These are phyloP conservation scores for Stenodera caucasica DNA, from an alignment of 2,888 invertebrate species.

Conservation along the genomic window DNA sequence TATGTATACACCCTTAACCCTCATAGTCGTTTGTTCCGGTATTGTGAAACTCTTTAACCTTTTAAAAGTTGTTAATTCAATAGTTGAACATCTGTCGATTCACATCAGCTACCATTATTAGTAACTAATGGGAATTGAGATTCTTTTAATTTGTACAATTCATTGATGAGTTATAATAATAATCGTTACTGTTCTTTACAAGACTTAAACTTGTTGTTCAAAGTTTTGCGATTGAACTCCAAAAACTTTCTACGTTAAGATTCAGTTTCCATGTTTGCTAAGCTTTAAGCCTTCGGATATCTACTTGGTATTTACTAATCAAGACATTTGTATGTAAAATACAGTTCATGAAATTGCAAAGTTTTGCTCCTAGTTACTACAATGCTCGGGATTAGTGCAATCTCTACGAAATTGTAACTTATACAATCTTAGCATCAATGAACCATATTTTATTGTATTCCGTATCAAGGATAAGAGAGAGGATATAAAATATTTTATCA, in stretches of 20 bases:
- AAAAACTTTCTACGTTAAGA: conserved; percentile 8
- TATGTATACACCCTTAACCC: not conserved
- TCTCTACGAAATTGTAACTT: conserved; percentile 18
- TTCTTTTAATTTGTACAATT: too few relatives aligned
- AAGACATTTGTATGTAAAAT: conserved; percentile 41
- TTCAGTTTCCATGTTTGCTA: conserved; percentile 25
- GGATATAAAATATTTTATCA: not conserved
- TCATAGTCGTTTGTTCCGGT: not conserved
- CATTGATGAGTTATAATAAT: too few relatives aligned
- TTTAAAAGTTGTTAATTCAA: not conserved
- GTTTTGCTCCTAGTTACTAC: conserved; percentile 26
- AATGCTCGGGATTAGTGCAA: conserved; percentile 27
- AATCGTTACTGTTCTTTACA: not conserved
- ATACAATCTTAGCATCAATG: not conserved
- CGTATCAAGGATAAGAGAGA: not conserved
- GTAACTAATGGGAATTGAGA: too few relatives aligned
- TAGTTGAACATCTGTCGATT: not conserved
- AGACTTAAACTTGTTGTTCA: not conserved
- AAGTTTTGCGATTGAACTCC: not conserved
- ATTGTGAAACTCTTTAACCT: not conserved
- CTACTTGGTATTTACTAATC: conserved; percentile 37
- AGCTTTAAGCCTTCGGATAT: conserved; percentile 22
- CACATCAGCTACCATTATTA: not conserved
- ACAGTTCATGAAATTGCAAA: conserved; percentile 36
- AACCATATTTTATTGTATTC: not conserved